Base-by-base conservation (phyloP, 2,888 invertebrate genomes). In the Agriopis aurantiaria region DNA sequence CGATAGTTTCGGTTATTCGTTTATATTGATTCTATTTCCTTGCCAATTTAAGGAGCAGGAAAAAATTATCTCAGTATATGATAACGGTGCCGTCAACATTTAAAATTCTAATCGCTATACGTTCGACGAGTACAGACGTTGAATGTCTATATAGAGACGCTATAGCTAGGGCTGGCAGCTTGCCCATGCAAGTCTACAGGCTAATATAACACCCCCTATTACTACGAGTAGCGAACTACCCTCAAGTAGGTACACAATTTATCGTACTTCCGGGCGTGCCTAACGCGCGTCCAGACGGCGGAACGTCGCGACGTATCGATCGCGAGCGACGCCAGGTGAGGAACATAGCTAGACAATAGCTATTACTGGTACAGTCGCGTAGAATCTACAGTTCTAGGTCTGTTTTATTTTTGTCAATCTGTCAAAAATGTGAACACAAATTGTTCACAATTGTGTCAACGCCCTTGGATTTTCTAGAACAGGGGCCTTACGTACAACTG, bases 301-400 rank as follows among this genome's bases (percentile, higher is more conserved):
- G 56, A 58, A 17, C 77, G 86, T 84, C 86, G 85, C 85, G 86
- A 78, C 86, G 86, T 84, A 86, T 86, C 85, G 86, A 86, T 80
- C 86, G 83, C 80, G 71, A 45, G 69, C 78, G 82, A 79, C 82
- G 84, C 83, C 85, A 82, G 84, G 86, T 77, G 74, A 74, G 73
- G 72, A 72, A 78, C 78, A 79, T 77, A 77, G 77, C 82, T 73
- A 75, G 74, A 75, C 68, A 69, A 45, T 69, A 75, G 73, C 8
- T 51, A 61, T 51, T 53, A 58, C 58, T 33, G 23, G 62, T 62
- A 62, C 62, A 62, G 23, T 62, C 45, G 53, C 9, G 8, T 10
- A 7, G 43, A 51, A 14, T n/a, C 43, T 10, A 9, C 8, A 33
- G 5, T 6, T 11, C 11, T 23, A 10, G 11, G 17, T 51, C 51